Evolutionary conservation across 1,140 invertebrate species (phyloP).

Genomic region (Solenopsis fugax): DNA sequence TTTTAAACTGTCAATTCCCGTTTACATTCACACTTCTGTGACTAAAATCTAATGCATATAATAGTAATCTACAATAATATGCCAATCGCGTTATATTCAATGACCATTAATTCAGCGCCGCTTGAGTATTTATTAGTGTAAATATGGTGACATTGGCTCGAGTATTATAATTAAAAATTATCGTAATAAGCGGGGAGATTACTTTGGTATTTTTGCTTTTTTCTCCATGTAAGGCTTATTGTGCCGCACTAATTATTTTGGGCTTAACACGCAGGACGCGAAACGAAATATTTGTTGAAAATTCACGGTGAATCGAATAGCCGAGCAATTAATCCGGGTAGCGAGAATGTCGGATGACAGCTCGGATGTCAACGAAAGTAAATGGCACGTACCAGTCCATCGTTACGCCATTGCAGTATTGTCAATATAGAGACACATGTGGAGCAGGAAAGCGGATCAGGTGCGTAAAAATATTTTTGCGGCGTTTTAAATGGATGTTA

Average conservation of each 20-base stretch:
- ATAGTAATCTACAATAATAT: constrained; percentile 18
- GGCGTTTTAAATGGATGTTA: constrained; percentile 50
- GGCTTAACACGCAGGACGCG: not conserved
- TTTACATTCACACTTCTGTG: not conserved
- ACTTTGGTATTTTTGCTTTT: not conserved
- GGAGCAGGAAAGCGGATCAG: constrained; percentile 52
- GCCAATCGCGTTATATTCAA: constrained; percentile 32
- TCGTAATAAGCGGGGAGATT: not conserved
- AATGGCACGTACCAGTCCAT: constrained; percentile 27
- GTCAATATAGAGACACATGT: constrained; percentile 54
- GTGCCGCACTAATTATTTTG: constrained; percentile 25
- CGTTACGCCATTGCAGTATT: constrained; percentile 32
- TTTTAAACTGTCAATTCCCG: constrained; percentile 4
- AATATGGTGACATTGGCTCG: not conserved
- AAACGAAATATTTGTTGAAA: constrained; percentile 18
- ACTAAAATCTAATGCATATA: not conserved
- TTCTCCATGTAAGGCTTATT: not conserved
- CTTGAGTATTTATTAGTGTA: not conserved
- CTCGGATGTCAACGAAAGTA: constrained; percentile 42
- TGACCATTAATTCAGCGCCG: constrained; percentile 21
- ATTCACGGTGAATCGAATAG: constrained; percentile 27
- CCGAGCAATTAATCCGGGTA: constrained; percentile 34
- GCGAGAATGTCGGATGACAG: constrained; percentile 37
- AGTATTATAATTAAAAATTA: not conserved
- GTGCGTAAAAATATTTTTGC: constrained; percentile 55